phyloP scores from a whole-genome alignment of 1,140 invertebrate species.

The Drosophila sp. region DNA sequence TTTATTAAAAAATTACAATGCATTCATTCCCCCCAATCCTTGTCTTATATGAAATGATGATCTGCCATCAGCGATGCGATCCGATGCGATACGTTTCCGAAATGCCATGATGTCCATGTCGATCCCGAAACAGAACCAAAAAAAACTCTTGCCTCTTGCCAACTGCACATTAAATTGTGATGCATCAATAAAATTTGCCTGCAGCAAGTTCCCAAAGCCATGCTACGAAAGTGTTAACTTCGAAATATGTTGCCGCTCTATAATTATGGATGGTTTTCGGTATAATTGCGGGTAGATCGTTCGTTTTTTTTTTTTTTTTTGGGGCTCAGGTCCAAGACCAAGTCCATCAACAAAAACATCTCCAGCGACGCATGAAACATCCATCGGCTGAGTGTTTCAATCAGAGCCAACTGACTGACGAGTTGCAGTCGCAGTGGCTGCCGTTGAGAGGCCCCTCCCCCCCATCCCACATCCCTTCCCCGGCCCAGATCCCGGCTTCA shows the following conservation, averaged over 20 bases:
- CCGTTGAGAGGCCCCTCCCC: constrained; percentile 56
- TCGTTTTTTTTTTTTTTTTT: background rate
- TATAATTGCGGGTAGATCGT: constrained; percentile 65
- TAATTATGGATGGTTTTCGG: constrained; percentile 82
- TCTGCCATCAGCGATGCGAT: constrained; percentile 36
- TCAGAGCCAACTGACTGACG: constrained; percentile 69
- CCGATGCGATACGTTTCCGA: constrained; percentile 40
- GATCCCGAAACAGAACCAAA: constrained; percentile 22
- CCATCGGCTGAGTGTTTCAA: constrained; percentile 65
- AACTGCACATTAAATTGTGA: constrained; percentile 81
- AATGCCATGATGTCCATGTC: constrained; percentile 19
- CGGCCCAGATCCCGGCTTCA: background rate
- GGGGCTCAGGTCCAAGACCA: constrained; percentile 5
- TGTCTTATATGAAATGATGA: constrained; percentile 57
- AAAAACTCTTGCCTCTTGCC: constrained; percentile 37
- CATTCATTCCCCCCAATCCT: constrained; percentile 19
- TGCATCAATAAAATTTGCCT: constrained; percentile 82
- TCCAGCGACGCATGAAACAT: constrained; percentile 6
- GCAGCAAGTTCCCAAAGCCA: constrained; percentile 79
- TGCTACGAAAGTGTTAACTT: constrained; percentile 83
- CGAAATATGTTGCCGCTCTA: constrained; percentile 81
- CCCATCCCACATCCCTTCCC: background rate
- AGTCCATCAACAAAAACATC: constrained; percentile 28
- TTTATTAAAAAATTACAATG: constrained; percentile 80
- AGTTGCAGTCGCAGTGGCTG: constrained; percentile 62